Conservation (phyloP, 2,797 vertebrate species). For the Sebastes miniatus region DNA sequence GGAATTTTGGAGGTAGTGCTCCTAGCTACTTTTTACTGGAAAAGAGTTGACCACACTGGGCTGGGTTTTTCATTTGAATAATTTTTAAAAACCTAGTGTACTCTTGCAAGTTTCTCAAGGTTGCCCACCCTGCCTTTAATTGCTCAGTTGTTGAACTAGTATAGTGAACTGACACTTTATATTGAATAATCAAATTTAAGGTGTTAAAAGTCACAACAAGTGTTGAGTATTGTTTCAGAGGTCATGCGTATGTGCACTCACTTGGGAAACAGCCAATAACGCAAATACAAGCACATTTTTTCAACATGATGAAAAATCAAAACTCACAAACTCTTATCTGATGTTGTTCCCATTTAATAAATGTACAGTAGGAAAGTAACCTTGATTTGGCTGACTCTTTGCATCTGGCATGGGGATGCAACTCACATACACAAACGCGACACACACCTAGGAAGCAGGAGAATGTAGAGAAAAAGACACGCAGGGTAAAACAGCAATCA, state of each 20-base stretch:
- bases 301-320: not conserved
- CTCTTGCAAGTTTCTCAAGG: too few species aligned
- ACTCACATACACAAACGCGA: not conserved
- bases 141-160: not conserved
- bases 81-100: too few species aligned
- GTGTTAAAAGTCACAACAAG: not conserved
- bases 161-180: not conserved
- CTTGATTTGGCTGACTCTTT: not conserved
- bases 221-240: not conserved
- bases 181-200: not conserved
- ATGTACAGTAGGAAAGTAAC: not conserved
- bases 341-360: not conserved
- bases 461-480: not conserved
- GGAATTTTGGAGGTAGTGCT: too few species aligned
- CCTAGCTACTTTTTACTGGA: too few species aligned
- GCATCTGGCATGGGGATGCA: not conserved
- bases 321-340: not conserved
- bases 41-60: too few species aligned
- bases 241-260: not conserved
- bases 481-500: not conserved
- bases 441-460: not conserved
- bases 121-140: not conserved
- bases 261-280: not conserved
- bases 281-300: not conserved
- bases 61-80: too few species aligned